Evolutionary conservation across 2,113 vertebrate species (phyloP), one percentile per base, ranked within the genome.

Genomic region (Otocyon megalotis): DNA sequence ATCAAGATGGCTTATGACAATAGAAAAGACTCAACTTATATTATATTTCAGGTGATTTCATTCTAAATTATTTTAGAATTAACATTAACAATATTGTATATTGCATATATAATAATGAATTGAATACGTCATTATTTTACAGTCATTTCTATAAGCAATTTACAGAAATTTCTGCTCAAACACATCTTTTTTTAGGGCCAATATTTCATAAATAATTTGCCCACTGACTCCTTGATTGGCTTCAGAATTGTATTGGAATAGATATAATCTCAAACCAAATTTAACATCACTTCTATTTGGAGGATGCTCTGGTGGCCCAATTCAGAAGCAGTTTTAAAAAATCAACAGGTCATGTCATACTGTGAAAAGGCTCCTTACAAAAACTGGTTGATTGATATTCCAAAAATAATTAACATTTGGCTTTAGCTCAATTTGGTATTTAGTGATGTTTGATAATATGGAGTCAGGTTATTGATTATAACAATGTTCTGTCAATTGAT

Each of bases 31-130:
- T 74, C 1, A 3, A 20, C 91, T 87, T 76, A 43, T 85, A 63
- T 80, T 82, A 17, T 28, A 69, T 88, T 88, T 90, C 69, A 84
- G 63, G 15, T 85, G 19, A 74, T 67, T 62, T 91, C 35, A 83
- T 85, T 16, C 22, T 94, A 89, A 79, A 50, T 84, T 84, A 91
- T 76, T 94, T 93, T 92, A 65, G 37, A 82, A 82, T 84, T 93
- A 76, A 63, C 19, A 14, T 50, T 82, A 87, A 60, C 26, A 90
- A 26, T 28, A 72, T 90, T 77, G 13, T 22, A 56, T 74, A 56
- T 71, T 87, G 1, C 22, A 69, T 63, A 48, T 30, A 77, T 88
- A 94, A 67, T 32, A 74, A 50, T 90, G 14, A 77, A 54, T 84
- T 54, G 5, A 67, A 50, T 74, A 65, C 7, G 30, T 67, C 56